Conservation (phyloP, 92 coral and sea anemone species). For the Metridium senile region DNA sequence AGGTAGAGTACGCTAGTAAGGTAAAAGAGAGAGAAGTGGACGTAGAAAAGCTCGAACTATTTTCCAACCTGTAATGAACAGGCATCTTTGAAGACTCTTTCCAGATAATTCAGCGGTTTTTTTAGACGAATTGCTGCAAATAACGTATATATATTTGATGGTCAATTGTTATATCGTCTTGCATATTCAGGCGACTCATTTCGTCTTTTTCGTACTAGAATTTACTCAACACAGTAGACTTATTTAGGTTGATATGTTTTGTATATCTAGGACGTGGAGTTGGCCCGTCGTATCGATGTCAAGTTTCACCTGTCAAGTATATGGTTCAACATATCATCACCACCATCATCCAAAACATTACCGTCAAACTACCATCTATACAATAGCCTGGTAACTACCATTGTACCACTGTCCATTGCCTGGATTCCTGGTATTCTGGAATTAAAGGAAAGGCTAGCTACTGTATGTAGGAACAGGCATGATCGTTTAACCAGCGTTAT, state of each 20-base stretch:
- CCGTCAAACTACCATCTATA: conserved; percentile 94
- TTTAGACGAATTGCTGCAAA: too few species aligned
- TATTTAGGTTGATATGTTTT: not conserved
- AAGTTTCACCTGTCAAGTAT: conserved; percentile 70
- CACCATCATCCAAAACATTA: conserved; percentile 86
- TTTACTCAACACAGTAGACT: not conserved
- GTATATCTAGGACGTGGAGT: conserved; percentile 54
- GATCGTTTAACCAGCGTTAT: conserved; percentile 69
- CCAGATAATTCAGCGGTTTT: too few species aligned
- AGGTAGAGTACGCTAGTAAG: too few species aligned
- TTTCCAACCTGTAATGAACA: too few species aligned
- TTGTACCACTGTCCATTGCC: conserved; percentile 88
- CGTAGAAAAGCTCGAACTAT: too few species aligned
- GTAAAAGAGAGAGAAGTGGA: too few species aligned
- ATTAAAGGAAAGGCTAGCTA: conserved; percentile 43
- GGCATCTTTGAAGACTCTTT: too few species aligned
- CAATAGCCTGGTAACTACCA: conserved; percentile 93
- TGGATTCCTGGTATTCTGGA: conserved; percentile 88
- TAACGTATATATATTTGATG: too few species aligned
- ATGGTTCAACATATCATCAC: conserved; percentile 96
- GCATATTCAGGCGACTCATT: too few species aligned
- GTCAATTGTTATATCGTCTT: too few species aligned
- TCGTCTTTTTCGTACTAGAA: too few species aligned
- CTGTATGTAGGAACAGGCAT: conserved; percentile 53
- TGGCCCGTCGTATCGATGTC: conserved; percentile 79